These are phyloP conservation scores for Drosophila barbarae DNA, from an alignment of 2,888 invertebrate genomes.

Conservation along the genomic window DNA sequence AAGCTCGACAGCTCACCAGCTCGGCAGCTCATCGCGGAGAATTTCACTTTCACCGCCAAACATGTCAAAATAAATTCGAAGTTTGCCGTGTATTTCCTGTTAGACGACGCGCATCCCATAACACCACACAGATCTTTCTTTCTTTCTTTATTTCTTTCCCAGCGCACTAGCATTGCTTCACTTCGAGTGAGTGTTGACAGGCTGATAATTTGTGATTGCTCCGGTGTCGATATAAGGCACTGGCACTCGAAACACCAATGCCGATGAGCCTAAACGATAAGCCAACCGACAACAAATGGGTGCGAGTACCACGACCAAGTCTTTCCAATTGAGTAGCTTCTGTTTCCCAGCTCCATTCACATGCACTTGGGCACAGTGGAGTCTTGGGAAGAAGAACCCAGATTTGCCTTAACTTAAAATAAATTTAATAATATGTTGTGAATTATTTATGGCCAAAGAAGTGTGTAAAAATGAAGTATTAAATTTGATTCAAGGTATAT, in stretches of 20 bases:
- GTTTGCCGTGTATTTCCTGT: constrained; percentile 65
- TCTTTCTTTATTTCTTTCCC: constrained; percentile 12
- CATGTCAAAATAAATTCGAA: constrained; percentile 71
- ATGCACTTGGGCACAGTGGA: constrained; percentile 50
- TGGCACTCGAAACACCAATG: constrained; percentile 54
- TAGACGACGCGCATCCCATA: constrained; percentile 47
- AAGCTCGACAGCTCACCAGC: constrained; percentile 40
- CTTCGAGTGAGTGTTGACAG: constrained; percentile 48
- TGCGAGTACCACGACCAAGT: constrained; percentile 28
- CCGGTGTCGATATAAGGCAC: constrained; percentile 56
- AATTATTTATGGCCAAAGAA: not conserved
- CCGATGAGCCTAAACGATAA: constrained; percentile 75
- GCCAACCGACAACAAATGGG: constrained; percentile 51
- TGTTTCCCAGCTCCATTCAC: constrained; percentile 31
- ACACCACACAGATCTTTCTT: constrained; percentile 16
- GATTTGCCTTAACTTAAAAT: accelerated
- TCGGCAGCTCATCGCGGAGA: constrained; percentile 43
- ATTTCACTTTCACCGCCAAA: constrained; percentile 76
- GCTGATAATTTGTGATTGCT: constrained; percentile 59
- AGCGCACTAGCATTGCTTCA: not conserved
- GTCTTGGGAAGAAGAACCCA: not conserved
- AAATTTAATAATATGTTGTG: not conserved
- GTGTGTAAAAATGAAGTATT: not conserved
- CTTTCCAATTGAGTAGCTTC: constrained; percentile 31
- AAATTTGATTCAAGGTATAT: no score